phyloP scores from a whole-genome alignment of 1,140 invertebrate genomes.

The Drosophila azteca region DNA sequence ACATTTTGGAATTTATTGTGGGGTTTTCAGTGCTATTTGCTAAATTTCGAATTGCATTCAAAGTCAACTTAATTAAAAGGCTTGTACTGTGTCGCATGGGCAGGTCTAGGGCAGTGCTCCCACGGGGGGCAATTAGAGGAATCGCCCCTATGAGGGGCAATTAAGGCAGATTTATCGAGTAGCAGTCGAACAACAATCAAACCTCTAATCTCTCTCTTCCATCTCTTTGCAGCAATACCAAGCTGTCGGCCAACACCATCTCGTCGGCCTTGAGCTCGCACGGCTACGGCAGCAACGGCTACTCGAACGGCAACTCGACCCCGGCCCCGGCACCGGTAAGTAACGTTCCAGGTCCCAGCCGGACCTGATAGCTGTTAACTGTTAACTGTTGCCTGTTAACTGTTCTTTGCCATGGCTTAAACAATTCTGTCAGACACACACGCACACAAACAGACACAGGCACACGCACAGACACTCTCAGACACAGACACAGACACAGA shows the following conservation, averaged over 20 bases:
- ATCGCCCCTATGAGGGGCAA: conserved; percentile 34
- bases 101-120: not conserved
- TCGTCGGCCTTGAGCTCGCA: conserved; percentile 80
- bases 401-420: conserved; percentile 59
- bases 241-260: conserved; percentile 80
- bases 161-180: conserved; percentile 37
- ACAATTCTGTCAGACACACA: conserved; percentile 56
- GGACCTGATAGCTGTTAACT: conserved; percentile 14
- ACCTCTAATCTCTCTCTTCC: conserved; percentile 10
- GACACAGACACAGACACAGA: conserved; percentile 32
- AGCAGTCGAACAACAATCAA: conserved; percentile 3
- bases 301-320: conserved; percentile 73
- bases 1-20: conserved; percentile 62
- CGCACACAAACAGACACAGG: conserved; percentile 11
- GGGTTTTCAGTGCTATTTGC: conserved; percentile 42
- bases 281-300: conserved; percentile 69
- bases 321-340: conserved; percentile 75
- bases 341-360: conserved; percentile 9
- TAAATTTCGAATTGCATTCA: conserved; percentile 55
- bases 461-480: conserved; percentile 16
- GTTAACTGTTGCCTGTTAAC: conserved; percentile 30
- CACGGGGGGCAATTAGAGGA: conserved; percentile 51
- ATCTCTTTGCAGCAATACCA: conserved; percentile 69
- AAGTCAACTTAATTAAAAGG: conserved; percentile 68
- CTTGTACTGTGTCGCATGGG: conserved; percentile 2